Percentiles rank a stretch among this genome's conserved stretches.
Conservation (phyloP, 2,797 vertebrate genomes). For the Borostomias antarcticus region DNA sequence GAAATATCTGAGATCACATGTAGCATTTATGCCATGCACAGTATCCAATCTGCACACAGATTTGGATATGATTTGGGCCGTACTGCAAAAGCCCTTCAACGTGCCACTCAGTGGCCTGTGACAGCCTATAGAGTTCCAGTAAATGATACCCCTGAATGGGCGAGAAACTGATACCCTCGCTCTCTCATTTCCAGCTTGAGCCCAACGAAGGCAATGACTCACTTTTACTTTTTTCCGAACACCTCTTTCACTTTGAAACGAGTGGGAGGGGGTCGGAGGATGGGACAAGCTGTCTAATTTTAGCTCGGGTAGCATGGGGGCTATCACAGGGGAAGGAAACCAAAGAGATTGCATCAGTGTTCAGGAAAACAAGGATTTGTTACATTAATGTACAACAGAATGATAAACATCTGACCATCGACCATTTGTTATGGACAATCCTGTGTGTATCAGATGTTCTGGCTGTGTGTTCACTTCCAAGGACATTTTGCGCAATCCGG, state of each 20-base stretch:
- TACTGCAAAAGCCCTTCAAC: conserved; percentile 47
- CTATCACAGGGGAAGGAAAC: conserved; percentile 33
- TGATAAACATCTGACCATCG: conserved; percentile 44
- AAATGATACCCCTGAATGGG: conserved; percentile 67
- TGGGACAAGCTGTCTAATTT: conserved; percentile 48
- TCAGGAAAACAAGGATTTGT: conserved; percentile 22
- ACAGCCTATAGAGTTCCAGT: conserved; percentile 59
- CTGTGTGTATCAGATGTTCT: neutral
- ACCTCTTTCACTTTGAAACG: conserved; percentile 63
- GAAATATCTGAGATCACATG: neutral
- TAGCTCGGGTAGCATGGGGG: conserved; percentile 32
- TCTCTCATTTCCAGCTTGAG: conserved; percentile 52
- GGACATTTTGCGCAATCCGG: conserved; percentile 8
- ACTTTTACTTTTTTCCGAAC: conserved; percentile 66
- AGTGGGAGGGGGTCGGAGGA: conserved; percentile 16
- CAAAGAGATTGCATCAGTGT: conserved; percentile 39
- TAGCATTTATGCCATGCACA: neutral
- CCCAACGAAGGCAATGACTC: conserved; percentile 58
- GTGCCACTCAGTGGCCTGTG: conserved; percentile 51
- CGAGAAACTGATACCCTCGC: conserved; percentile 52
- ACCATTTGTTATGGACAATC: neutral
- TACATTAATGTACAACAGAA: conserved; percentile 37
- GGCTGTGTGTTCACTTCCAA: too few species aligned
- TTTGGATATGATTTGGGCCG: conserved; percentile 33
- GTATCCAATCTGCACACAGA: conserved; percentile 23